Evolutionary conservation across 2,888 invertebrate genomes (phyloP).

Genomic region (Eurois occulta): DNA sequence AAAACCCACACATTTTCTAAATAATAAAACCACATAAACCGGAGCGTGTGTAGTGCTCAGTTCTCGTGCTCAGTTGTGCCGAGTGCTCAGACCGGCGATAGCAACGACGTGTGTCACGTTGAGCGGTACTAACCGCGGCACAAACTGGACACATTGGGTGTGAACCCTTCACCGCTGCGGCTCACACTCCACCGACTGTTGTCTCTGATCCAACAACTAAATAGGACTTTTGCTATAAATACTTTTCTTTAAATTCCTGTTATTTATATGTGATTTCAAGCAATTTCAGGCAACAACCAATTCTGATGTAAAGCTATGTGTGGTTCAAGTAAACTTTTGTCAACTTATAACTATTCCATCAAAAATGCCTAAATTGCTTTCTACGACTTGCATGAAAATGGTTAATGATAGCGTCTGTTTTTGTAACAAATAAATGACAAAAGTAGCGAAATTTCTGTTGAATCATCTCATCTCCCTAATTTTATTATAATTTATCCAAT

Average conservation of each 20-base stretch:
- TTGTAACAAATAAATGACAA: background rate
- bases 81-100: constrained; percentile 19
- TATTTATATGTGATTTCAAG: background rate
- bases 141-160: constrained; percentile 58
- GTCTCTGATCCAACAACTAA: constrained; percentile 34
- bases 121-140: constrained; percentile 52
- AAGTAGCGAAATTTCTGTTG: constrained; percentile 15
- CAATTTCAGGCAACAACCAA: background rate
- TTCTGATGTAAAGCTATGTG: background rate
- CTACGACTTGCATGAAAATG: background rate
- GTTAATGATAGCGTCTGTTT: constrained; percentile 2
- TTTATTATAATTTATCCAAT: constrained; percentile 49
- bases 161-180: constrained; percentile 51
- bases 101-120: constrained; percentile 42
- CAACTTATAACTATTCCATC: background rate
- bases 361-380: no score
- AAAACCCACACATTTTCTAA: constrained; percentile 30
- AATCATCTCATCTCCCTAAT: constrained; percentile 23
- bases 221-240: background rate
- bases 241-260: background rate
- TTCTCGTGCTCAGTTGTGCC: constrained; percentile 11
- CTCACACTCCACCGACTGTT: constrained; percentile 41
- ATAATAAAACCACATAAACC: constrained; percentile 42
- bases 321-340: background rate
- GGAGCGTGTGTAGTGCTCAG: constrained; percentile 27